These are phyloP conservation scores for Alectoris magna DNA, from an alignment of 2,797 vertebrate species.

Conservation along the genomic window DNA sequence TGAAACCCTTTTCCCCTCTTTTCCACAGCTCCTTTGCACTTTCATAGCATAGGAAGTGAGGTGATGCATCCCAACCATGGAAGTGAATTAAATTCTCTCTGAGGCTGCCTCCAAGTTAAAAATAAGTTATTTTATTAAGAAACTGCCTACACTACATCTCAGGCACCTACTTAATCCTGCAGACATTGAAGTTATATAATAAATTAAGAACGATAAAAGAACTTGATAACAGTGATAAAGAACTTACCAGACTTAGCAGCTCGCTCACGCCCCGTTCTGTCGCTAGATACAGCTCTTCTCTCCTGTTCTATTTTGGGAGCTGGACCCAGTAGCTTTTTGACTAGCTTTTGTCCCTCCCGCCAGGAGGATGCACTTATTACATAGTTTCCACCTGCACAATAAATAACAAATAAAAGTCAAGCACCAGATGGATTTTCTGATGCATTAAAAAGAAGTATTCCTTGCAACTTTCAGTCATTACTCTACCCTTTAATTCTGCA, in stretches of 20 bases:
- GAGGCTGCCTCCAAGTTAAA: not conserved
- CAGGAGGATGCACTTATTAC: conserved; percentile 91
- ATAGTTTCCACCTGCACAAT: conserved; percentile 72
- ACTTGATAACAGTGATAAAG: not conserved
- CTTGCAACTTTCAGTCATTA: not conserved
- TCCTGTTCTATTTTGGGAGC: conserved; percentile 80
- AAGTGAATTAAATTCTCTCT: not conserved
- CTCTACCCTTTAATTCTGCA: not conserved
- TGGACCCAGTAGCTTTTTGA: conserved; percentile 92
- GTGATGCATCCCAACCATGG: not conserved
- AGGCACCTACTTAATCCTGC: not conserved
- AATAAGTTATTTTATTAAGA: not conserved
- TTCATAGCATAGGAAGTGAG: not conserved
- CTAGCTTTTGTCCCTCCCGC: conserved; percentile 94
- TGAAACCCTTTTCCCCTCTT: not conserved
- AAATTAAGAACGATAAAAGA: not conserved
- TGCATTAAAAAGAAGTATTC: not conserved
- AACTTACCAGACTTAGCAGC: conserved; percentile 79
- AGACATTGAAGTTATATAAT: not conserved
- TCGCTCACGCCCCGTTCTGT: conserved; percentile 76
- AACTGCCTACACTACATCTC: not conserved
- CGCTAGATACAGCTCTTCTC: conserved; percentile 75
- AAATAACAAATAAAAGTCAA: conserved; percentile 4
- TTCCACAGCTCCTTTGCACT: not conserved
- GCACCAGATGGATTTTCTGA: not conserved